phyloP scores from a whole-genome alignment of 2,113 vertebrate species.

The Pelmatolapia mariae region DNA sequence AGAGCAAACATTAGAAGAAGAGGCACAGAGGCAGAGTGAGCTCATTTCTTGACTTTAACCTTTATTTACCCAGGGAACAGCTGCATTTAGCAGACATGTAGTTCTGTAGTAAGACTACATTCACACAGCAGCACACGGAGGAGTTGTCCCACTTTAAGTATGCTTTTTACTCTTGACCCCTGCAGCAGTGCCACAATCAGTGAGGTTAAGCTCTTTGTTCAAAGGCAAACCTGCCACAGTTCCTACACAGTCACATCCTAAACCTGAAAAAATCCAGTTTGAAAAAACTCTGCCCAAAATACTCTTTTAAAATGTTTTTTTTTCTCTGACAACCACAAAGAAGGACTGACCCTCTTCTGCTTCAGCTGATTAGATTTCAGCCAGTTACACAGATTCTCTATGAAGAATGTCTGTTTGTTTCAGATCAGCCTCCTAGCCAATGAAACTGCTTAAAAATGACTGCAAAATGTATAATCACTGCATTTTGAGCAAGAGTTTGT shows the following conservation, averaged over 20 bases:
- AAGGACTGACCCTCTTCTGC: background rate
- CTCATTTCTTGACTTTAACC: conserved; percentile 36
- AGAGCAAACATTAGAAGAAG: background rate
- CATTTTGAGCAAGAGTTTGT: background rate
- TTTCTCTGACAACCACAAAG: background rate
- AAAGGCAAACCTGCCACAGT: background rate
- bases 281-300: background rate
- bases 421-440: background rate
- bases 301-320: background rate
- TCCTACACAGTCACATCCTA: background rate
- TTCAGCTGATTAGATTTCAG: background rate
- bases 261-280: background rate
- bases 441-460: background rate
- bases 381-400: background rate
- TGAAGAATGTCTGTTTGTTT: background rate
- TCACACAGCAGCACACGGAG: background rate
- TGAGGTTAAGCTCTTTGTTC: background rate
- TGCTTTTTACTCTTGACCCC: background rate
- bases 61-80: conserved; percentile 28
- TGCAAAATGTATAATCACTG: background rate
- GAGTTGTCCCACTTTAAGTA: conserved; percentile 12
- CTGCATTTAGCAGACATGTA: conserved; percentile 16
- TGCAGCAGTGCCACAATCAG: background rate
- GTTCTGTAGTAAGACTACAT: background rate
- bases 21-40: conserved; percentile 10